phyloP scores from a whole-genome alignment of 2,113 vertebrate genomes.

The Microtus ochrogaster region DNA sequence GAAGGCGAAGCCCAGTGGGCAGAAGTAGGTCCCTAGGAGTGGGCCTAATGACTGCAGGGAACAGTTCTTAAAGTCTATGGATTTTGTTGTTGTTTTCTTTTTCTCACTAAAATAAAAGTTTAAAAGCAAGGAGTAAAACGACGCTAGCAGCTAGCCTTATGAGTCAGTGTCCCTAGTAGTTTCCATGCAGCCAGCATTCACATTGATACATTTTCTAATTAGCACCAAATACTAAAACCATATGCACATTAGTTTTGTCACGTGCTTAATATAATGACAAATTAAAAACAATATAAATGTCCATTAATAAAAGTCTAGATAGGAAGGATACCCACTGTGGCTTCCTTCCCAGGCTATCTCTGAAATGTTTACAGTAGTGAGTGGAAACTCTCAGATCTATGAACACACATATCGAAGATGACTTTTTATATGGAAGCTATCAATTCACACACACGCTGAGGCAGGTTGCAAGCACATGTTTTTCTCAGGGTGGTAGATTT shows the following conservation, averaged over 20 bases:
- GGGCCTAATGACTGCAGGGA: neutral
- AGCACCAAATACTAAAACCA: conserved; percentile 21
- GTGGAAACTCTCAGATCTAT: neutral
- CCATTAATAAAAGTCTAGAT: neutral
- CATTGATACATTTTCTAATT: conserved; percentile 18
- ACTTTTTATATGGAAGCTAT: neutral
- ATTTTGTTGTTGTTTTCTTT: neutral
- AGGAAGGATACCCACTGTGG: no score
- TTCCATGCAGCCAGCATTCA: neutral
- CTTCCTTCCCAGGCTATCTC: neutral
- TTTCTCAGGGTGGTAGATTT: neutral
- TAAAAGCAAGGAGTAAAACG: neutral
- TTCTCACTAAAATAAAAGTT: conserved; percentile 22
- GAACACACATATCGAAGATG: neutral
- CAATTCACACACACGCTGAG: neutral
- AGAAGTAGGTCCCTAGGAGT: neutral
- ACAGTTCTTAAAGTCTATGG: neutral
- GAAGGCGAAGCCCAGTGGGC: neutral
- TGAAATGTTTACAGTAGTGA: neutral
- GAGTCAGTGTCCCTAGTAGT: conserved; percentile 1
- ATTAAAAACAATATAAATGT: neutral
- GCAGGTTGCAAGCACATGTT: neutral
- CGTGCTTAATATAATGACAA: conserved; percentile 26
- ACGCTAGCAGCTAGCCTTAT: neutral
- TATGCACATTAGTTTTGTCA: conserved; percentile 5